These are phyloP conservation scores for Telmatochromis bifrenatus DNA, from an alignment of 2,113 vertebrate genomes.

Conservation along the genomic window DNA sequence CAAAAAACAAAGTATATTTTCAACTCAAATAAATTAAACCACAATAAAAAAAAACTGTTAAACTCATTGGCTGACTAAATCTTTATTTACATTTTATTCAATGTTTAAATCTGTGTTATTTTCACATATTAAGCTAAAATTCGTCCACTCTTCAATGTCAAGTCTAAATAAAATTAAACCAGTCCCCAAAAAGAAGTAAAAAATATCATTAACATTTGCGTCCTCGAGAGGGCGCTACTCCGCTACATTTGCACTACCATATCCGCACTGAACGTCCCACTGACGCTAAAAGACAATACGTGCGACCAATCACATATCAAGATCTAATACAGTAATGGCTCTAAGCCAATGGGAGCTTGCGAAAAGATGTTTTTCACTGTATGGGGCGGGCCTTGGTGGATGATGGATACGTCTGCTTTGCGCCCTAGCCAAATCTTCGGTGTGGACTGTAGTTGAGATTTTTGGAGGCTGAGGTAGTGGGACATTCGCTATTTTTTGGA, in stretches of 20 bases:
- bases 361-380: constrained; percentile 34
- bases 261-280: background rate
- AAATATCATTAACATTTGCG: background rate
- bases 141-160: background rate
- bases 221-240: background rate
- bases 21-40: background rate
- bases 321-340: constrained; percentile 14
- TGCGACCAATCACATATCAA: constrained; percentile 27
- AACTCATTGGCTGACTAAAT: background rate
- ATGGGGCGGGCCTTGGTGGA: constrained; percentile 37
- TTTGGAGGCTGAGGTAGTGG: constrained; percentile 22
- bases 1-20: background rate
- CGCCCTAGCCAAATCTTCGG: constrained; percentile 23
- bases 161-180: background rate
- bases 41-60: background rate
- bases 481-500: constrained; percentile 1
- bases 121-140: background rate
- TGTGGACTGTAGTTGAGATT: constrained; percentile 33
- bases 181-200: background rate
- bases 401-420: constrained; percentile 50
- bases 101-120: background rate
- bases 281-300: background rate
- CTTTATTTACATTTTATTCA: background rate
- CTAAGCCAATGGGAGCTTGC: constrained; percentile 20
- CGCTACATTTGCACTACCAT: background rate